Percentiles rank a stretch among this genome's conserved stretches.
phyloP scores from a whole-genome alignment of 2,797 vertebrate genomes.

The Sylvilagus floridanus region DNA sequence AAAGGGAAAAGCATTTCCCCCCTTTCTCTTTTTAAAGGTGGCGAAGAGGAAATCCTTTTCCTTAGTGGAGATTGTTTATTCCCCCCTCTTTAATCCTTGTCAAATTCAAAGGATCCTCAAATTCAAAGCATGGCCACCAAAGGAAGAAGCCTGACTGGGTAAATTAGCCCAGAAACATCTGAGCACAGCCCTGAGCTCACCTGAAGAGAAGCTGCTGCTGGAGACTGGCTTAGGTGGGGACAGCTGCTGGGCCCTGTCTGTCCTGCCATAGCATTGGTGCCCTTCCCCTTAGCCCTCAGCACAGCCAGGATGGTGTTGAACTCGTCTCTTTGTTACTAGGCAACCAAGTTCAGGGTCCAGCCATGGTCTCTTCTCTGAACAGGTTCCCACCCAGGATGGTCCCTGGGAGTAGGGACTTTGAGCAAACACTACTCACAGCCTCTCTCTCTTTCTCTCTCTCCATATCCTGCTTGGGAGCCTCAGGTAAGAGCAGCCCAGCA shows the following conservation, averaged over 20 bases:
- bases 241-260: not conserved
- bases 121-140: not conserved
- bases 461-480: not conserved
- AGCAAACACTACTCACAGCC: not conserved
- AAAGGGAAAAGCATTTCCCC: slow-evolving; percentile 21
- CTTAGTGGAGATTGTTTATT: not conserved
- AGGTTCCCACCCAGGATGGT: not conserved
- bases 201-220: too few species aligned
- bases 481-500: not conserved
- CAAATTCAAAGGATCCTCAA: not conserved
- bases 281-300: not conserved
- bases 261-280: not conserved
- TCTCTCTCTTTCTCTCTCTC: not conserved
- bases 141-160: not conserved
- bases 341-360: not conserved
- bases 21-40: slow-evolving; percentile 14
- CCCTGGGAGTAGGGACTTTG: not conserved
- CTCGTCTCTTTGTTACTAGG: not conserved
- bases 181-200: not conserved
- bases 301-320: not conserved
- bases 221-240: too few species aligned
- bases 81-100: slow-evolving; percentile 48
- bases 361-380: not conserved
- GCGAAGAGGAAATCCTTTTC: slow-evolving; percentile 69
- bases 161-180: not conserved